These are phyloP conservation scores for Heteractis magnifica DNA, from an alignment of 92 coral and sea anemone genomes.

Conservation along the genomic window DNA sequence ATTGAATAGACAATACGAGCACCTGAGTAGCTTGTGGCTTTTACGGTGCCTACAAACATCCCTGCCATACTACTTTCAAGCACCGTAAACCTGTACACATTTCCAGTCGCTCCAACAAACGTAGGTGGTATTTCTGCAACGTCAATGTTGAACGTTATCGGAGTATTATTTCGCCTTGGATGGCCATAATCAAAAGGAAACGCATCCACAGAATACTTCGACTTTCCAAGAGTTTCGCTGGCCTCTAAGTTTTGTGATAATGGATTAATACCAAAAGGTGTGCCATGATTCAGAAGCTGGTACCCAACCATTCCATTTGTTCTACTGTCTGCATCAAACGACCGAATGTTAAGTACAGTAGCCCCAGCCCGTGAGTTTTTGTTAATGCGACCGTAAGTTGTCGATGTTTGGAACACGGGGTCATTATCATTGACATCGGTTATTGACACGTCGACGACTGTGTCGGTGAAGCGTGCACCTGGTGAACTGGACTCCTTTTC, in stretches of 20 bases:
- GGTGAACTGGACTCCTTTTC: conserved; percentile 45
- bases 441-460: conserved; percentile 54
- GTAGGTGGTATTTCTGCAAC: conserved; percentile 70
- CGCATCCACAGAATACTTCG: conserved; percentile 46
- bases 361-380: conserved; percentile 64
- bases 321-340: conserved; percentile 58
- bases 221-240: conserved; percentile 46
- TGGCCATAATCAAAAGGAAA: conserved; percentile 73
- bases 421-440: conserved; percentile 69
- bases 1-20: conserved; percentile 66
- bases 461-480: conserved; percentile 41
- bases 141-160: conserved; percentile 40
- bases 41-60: conserved; percentile 55
- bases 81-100: conserved; percentile 55
- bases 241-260: conserved; percentile 50
- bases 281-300: conserved; percentile 44
- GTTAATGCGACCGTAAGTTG: conserved; percentile 46
- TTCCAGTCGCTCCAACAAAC: conserved; percentile 51
- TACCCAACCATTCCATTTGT: conserved; percentile 55
- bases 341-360: conserved; percentile 36
- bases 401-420: conserved; percentile 38
- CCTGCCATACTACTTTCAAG: conserved; percentile 66
- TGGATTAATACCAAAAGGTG: conserved; percentile 68
- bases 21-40: conserved; percentile 71
- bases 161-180: conserved; percentile 66